Evolutionary conservation across 1,140 invertebrate genomes (phyloP).

Genomic region (Dendroctonus ponderosae): DNA sequence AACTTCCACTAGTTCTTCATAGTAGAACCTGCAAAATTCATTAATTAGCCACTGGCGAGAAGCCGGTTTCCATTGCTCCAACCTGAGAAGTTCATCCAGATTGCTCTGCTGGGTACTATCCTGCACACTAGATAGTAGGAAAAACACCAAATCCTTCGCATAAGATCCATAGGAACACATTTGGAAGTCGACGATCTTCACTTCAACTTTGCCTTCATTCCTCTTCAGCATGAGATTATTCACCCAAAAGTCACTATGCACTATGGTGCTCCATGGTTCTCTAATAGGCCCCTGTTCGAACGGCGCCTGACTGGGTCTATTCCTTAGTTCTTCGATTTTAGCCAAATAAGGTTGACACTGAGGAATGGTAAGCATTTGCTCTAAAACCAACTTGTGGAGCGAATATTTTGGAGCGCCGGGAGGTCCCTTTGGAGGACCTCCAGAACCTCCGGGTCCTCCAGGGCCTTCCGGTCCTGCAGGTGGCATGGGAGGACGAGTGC

Average conservation of each 20-base stretch:
- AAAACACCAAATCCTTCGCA: conserved; percentile 58
- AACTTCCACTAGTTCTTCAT: conserved; percentile 1
- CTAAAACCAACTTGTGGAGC: neutral
- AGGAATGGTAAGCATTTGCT: neutral
- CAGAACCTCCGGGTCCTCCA: neutral
- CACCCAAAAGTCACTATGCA: conserved; percentile 63
- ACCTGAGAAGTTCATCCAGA: conserved; percentile 52
- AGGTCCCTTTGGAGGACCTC: neutral
- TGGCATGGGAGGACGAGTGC: neutral
- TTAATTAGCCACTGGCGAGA: neutral
- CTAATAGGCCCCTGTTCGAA: neutral
- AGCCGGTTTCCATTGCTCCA: neutral
- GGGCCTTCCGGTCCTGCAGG: neutral
- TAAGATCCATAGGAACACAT: conserved; percentile 56
- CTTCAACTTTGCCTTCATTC: conserved; percentile 45
- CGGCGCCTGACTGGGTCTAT: neutral
- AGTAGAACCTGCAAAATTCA: conserved; percentile 8
- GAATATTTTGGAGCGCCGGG: neutral
- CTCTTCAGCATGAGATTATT: conserved; percentile 58
- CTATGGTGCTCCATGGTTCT: conserved; percentile 54
- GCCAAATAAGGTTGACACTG: neutral
- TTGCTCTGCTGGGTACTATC: conserved; percentile 48
- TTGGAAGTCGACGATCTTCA: conserved; percentile 66
- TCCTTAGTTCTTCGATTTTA: neutral
- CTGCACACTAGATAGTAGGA: conserved; percentile 57